Conservation (phyloP, 2,888 invertebrate genomes). For the Tipula vernalis region DNA sequence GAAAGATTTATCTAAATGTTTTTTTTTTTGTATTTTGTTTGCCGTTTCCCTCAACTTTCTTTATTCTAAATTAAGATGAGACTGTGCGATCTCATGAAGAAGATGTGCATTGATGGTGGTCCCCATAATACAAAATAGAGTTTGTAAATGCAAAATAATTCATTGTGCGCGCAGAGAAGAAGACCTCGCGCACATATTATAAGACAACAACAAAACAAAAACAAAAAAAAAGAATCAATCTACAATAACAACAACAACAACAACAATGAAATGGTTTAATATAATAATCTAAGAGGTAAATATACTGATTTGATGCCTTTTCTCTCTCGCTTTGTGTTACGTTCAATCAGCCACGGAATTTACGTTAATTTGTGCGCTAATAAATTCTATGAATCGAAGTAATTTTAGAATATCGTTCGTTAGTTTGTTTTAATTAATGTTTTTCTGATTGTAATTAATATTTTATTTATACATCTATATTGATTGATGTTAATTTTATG, state of each 20-base stretch:
- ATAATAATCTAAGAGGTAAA: not conserved
- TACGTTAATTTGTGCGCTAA: not conserved
- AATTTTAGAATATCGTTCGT: not conserved
- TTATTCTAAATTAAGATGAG: not conserved
- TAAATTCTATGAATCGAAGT: not conserved
- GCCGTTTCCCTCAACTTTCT: not conserved
- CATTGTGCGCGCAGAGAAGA: not conserved
- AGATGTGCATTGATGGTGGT: not conserved
- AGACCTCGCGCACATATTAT: not conserved
- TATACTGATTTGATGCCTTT: not conserved
- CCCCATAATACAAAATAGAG: not conserved
- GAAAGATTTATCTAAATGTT: not conserved
- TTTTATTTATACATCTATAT: not conserved
- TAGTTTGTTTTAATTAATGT: not conserved
- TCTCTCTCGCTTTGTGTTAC: not conserved
- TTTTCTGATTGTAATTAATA: slow-evolving; percentile 4
- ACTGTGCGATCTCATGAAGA: not conserved
- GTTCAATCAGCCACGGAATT: not conserved
- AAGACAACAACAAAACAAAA: not conserved
- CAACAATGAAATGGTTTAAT: not conserved
- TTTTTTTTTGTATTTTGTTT: not conserved
- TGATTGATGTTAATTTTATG: not conserved
- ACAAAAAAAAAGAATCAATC: no score
- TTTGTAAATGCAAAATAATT: not conserved
- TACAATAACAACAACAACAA: not conserved